Conservation (phyloP, 2,888 invertebrate genomes). For the Drosophila bunnanda region DNA sequence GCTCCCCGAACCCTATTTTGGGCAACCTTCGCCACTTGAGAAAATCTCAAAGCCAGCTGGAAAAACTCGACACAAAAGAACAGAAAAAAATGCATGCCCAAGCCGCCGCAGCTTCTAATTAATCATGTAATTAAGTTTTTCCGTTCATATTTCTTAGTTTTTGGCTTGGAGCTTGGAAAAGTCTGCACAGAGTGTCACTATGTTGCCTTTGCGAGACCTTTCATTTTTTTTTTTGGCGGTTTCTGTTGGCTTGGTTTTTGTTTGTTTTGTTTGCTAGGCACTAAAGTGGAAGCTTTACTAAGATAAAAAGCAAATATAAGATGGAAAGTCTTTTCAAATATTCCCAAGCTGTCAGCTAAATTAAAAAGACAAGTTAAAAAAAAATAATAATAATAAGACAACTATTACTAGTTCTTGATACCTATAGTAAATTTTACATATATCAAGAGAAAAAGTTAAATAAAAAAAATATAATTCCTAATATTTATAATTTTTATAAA, state of each 20-base stretch:
- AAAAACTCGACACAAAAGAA: conserved; percentile 31
- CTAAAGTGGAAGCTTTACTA: background rate
- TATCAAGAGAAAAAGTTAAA: background rate
- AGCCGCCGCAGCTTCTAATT: conserved; percentile 41
- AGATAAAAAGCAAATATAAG: background rate
- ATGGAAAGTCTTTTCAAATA: background rate
- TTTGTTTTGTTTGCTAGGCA: background rate
- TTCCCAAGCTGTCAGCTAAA: background rate
- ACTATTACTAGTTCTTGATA: too few species aligned
- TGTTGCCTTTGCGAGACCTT: conserved; percentile 56
- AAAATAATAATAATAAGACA: too few species aligned
- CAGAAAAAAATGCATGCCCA: conserved; percentile 22
- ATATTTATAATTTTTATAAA: background rate
- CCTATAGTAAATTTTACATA: background rate
- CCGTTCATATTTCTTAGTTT: conserved; percentile 29
- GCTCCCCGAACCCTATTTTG: conserved; percentile 50
- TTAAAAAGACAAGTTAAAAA: background rate
- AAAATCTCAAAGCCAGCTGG: conserved; percentile 14
- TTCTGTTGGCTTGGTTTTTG: conserved; percentile 2
- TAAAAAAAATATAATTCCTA: background rate
- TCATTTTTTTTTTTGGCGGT: conserved; percentile 54
- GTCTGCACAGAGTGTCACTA: conserved; percentile 46
- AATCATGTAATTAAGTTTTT: conserved; percentile 70
- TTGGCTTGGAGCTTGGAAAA: conserved; percentile 52
- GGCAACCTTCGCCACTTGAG: conserved; percentile 57